Percentiles rank a stretch among this genome's conserved stretches.
Conservation (phyloP, 2,888 invertebrate genomes). For the Empis livida region DNA sequence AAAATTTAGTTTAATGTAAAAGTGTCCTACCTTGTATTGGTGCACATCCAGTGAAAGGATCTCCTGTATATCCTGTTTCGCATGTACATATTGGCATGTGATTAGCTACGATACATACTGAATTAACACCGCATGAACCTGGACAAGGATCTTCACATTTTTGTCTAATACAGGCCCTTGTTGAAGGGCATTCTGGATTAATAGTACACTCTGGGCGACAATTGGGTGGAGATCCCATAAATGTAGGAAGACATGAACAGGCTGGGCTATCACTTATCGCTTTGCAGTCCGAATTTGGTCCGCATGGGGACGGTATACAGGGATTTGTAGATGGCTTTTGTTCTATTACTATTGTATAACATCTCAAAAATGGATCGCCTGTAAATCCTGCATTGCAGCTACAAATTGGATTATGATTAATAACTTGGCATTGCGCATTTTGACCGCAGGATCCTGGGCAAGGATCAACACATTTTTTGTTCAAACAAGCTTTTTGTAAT, state of each 20-base stretch:
- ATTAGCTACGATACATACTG: constrained; percentile 47
- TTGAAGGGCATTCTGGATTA: constrained; percentile 51
- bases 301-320: constrained; percentile 51
- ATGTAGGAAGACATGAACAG: constrained; percentile 46
- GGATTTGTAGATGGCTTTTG: constrained; percentile 39
- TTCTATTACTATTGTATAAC: constrained; percentile 36
- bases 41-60: constrained; percentile 54
- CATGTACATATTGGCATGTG: constrained; percentile 69
- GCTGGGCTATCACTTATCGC: constrained; percentile 42
- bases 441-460: constrained; percentile 66
- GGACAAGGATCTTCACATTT: constrained; percentile 51
- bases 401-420: constrained; percentile 70
- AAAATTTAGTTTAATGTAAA: too few species aligned
- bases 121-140: constrained; percentile 48
- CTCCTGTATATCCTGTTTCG: constrained; percentile 65
- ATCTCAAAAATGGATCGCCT: constrained; percentile 61
- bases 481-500: constrained; percentile 56
- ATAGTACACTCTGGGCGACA: constrained; percentile 53
- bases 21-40: constrained; percentile 35
- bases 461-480: constrained; percentile 63
- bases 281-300: constrained; percentile 47
- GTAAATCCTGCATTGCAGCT: constrained; percentile 55
- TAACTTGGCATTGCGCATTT: constrained; percentile 64
- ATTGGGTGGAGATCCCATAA: constrained; percentile 51
- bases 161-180: constrained; percentile 49